These are phyloP conservation scores for Zaprionus nigranus DNA, from an alignment of 1,140 invertebrate genomes.

Conservation along the genomic window DNA sequence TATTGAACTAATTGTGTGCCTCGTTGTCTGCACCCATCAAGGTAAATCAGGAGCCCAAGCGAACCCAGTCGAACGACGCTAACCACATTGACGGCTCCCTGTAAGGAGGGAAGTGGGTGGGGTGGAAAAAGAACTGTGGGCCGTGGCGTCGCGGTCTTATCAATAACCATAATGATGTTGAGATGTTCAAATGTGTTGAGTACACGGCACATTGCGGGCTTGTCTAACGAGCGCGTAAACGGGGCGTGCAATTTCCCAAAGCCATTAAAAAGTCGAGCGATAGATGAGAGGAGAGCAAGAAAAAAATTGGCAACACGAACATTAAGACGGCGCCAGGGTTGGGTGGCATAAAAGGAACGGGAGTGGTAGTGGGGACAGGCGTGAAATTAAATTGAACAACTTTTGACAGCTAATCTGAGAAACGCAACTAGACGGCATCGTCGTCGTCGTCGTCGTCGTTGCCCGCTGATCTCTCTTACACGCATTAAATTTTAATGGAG, in stretches of 20 bases:
- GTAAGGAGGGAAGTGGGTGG: neutral
- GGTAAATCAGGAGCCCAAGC: constrained; percentile 18
- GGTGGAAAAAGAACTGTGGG: neutral
- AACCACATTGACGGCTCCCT: neutral
- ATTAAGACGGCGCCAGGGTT: constrained; percentile 53
- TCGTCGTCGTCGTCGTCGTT: neutral
- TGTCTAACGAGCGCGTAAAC: constrained; percentile 78
- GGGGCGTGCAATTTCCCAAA: constrained; percentile 80
- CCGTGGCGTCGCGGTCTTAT: constrained; percentile 45
- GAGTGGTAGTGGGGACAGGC: constrained; percentile 16
- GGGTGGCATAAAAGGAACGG: neutral
- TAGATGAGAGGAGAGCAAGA: constrained; percentile 26
- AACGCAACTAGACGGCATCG: constrained; percentile 50
- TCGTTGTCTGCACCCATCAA: constrained; percentile 18
- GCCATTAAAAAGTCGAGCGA: constrained; percentile 71
- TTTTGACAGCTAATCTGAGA: constrained; percentile 78
- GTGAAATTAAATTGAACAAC: constrained; percentile 81
- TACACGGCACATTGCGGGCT: constrained; percentile 45
- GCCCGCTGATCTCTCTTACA: constrained; percentile 68
- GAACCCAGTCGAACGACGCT: neutral
- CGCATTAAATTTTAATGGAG: constrained; percentile 80
- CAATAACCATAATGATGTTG: constrained; percentile 75
- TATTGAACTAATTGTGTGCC: constrained; percentile 4
- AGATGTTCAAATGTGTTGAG: constrained; percentile 37
- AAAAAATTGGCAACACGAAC: constrained; percentile 79